A percentile compares a stretch with the other conserved stretches of the same genome.
Evolutionary conservation across 2,113 vertebrate species (phyloP).

Genomic region (Phainopepla nitens): DNA sequence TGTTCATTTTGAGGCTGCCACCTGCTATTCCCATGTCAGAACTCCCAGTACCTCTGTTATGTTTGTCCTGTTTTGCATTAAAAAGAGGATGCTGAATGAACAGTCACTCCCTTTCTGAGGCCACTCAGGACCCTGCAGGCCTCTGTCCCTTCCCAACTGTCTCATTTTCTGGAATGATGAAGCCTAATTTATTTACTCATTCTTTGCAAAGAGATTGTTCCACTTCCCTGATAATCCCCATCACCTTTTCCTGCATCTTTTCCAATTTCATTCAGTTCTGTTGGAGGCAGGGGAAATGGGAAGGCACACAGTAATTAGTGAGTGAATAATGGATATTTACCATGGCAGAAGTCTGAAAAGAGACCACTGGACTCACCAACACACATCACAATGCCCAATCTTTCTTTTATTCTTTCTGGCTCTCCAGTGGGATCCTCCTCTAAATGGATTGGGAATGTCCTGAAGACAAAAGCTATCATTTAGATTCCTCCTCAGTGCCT

Average conservation of each 20-base stretch:
- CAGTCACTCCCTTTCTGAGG: background rate
- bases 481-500: background rate
- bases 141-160: background rate
- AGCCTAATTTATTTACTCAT: background rate
- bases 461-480: background rate
- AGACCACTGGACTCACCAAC: background rate
- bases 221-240: background rate
- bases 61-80: background rate
- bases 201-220: background rate
- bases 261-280: background rate
- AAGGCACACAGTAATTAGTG: slow-evolving; percentile 13
- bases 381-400: background rate
- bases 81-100: background rate
- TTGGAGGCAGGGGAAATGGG: background rate
- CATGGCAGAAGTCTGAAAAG: background rate
- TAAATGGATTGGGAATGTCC: background rate
- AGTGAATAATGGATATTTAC: background rate
- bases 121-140: background rate
- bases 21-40: background rate
- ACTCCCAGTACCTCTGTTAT: background rate
- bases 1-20: background rate
- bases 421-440: background rate
- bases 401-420: background rate
- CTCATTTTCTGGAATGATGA: background rate
- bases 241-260: background rate